phyloP scores from a whole-genome alignment of 2,797 vertebrate species.

The Cephalopachus bancanus region DNA sequence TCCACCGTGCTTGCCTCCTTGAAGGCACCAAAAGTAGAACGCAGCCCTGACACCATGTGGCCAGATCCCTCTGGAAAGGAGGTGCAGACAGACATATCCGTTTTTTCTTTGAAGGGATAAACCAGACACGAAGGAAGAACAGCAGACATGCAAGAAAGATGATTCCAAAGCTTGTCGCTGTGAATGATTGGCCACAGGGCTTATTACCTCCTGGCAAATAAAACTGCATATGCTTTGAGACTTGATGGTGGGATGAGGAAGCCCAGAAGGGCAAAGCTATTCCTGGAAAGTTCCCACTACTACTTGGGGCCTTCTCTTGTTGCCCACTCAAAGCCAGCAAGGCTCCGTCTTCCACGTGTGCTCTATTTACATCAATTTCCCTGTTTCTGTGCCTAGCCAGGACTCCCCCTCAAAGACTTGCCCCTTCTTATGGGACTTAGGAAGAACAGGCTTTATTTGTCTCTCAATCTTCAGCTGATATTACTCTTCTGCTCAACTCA shows the following conservation, averaged over 20 bases:
- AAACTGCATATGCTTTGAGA: not conserved
- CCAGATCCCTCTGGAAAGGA: not conserved
- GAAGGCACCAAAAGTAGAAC: not conserved
- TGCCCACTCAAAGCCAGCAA: not conserved
- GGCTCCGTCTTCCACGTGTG: conserved; percentile 24
- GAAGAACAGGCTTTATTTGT: conserved; percentile 75
- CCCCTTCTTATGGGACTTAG: conserved; percentile 61
- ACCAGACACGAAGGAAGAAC: conserved; percentile 29
- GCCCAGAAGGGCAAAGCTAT: not conserved
- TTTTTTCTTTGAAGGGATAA: not conserved
- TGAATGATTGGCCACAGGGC: not conserved
- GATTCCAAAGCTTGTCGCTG: not conserved
- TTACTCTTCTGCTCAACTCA: conserved; percentile 72
- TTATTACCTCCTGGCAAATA: not conserved
- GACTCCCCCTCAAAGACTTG: conserved; percentile 35
- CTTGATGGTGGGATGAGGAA: not conserved
- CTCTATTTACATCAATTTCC: conserved; percentile 16
- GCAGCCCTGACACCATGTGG: accelerated
- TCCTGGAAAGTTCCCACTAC: accelerated
- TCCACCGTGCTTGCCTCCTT: not conserved
- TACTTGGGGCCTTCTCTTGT: not conserved
- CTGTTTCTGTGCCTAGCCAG: conserved; percentile 4
- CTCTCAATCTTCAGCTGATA: conserved; percentile 81
- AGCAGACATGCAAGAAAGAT: not conserved
- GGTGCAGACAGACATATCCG: not conserved